Base-by-base conservation (phyloP, 2,888 invertebrate species). In the Gonocerus acuteangulatus region DNA sequence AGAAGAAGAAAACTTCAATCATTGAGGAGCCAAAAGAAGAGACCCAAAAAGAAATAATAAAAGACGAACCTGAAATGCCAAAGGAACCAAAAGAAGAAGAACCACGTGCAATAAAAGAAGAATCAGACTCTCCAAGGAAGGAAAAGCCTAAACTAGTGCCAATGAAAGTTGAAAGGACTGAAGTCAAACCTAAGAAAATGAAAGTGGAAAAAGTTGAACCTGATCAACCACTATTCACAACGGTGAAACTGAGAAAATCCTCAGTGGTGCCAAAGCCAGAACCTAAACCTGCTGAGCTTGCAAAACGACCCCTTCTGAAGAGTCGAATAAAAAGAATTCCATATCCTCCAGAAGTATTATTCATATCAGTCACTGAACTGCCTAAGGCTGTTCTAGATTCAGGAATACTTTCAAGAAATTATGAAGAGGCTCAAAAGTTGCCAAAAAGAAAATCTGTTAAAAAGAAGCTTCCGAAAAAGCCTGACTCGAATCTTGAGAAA, bases 361-460 rank as follows among this genome's bases (percentile, higher is more conserved):
- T 48, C 23, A 62, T 67, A 16, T 60, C 62, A 19, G 61, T 70
- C 2, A 66, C 69, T 21, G 60, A 59, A 49, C 61, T 69, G 58
- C 59, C 48, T 13, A 63, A 66, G 51, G 58, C 64, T 45, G 63
- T 62, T 39, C 49, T 60, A 15, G 77, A 78, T 60, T 74, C 71
- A 65, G 79, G 78, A 3, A 70, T 75, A 39, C 63, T 79, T 7
- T 79, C 79, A 0, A 73, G 77, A 68, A 79, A 78, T 63, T 67
- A 78, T 1, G 73, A 75, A 68, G 79, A 79, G 64, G 78, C 79
- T 1, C 70, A 75, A 61, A 75, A 75, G 61, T 48, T 77, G 11
- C 71, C 72, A 19, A 76, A 76, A 67, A 74, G 71, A 19, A 78
- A 76, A 67, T 71, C 70, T 9, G 72, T 73, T 56, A 76, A 74